Evolutionary conservation across 2,888 invertebrate genomes (phyloP), one percentile per base, ranked within the genome.

Genomic region (Andrena marginata): DNA sequence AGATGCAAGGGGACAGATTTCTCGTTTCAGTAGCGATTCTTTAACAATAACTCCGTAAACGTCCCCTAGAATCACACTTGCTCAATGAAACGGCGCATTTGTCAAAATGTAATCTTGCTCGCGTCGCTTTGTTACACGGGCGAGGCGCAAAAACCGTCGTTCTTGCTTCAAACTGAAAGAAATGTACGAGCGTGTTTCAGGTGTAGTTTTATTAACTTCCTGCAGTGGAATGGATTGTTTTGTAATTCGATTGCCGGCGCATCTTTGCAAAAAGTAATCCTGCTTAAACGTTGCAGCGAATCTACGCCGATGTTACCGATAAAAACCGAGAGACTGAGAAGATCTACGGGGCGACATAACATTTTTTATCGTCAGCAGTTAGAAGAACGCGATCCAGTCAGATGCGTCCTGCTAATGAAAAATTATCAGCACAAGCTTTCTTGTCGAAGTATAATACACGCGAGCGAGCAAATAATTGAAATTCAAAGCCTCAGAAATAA

Each of bases 201-300:
- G 6, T 20, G 35, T 70, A 23, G 35, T 70, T 77, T 42, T 51
- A 69, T 33, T 7, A 63, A 35, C 48, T 63, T 2, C 42, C 5
- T 42, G 2, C 16, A 7, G n/a, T 20, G 23, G 60, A 59, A 67
- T 42, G 71, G 64, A 70, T 80, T 70, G 71, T 71, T 65, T 71
- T 60, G 51, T 77, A 71, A 80, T 71, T 67, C 33, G 13, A 77
- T 77, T 71, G 49, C 13, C 49, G 23, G 16, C 35, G 35, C 20
- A 60, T 2, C 31, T 10, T 8, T 16, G 54, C 26, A 67, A 67
- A 59, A 80, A 80, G 70, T 77, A 80, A 76, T 71, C 51, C 54
- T 29, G 35, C 49, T 71, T 65, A 70, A 76, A 59, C 51, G 20
- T 48, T 26, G 4, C 31, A 23, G 4, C 35, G 23, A 29, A 62